Conservation (phyloP, 2,797 vertebrate genomes). For the Leuciscus waleckii region DNA sequence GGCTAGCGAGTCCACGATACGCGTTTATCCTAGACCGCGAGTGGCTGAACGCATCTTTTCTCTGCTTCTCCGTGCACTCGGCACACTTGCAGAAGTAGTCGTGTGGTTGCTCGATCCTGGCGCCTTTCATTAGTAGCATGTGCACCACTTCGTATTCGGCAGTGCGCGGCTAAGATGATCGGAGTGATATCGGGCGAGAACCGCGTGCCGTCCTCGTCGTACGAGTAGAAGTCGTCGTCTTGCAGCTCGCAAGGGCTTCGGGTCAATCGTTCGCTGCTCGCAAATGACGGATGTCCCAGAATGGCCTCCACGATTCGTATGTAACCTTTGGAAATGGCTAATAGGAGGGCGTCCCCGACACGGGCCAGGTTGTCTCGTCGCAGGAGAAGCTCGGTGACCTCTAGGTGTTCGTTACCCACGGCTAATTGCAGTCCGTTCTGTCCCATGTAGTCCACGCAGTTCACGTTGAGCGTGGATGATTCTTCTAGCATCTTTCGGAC, state of each 20-base stretch:
- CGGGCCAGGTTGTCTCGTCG: slow-evolving; percentile 87
- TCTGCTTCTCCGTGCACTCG: slow-evolving; percentile 86
- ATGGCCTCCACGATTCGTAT: slow-evolving; percentile 89
- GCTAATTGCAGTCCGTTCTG: slow-evolving; percentile 89
- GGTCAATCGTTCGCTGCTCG: slow-evolving; percentile 81
- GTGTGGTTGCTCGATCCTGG: slow-evolving; percentile 86
- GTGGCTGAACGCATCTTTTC: slow-evolving; percentile 87
- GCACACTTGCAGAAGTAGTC: slow-evolving; percentile 90
- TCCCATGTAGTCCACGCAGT: slow-evolving; percentile 91
- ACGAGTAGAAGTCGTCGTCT: slow-evolving; percentile 90
- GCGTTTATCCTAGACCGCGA: slow-evolving; percentile 89
- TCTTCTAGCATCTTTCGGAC: slow-evolving; percentile 91
- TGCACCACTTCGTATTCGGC: slow-evolving; percentile 91
- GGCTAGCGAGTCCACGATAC: slow-evolving; percentile 87
- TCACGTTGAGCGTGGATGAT: slow-evolving; percentile 84
- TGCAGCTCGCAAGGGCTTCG: slow-evolving; percentile 86
- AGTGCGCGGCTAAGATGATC: slow-evolving; percentile 88
- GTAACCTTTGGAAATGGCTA: slow-evolving; percentile 90
- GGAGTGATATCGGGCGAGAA: slow-evolving; percentile 91
- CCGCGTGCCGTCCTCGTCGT: slow-evolving; percentile 89
- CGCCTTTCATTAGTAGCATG: slow-evolving; percentile 86
- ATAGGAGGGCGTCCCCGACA: slow-evolving; percentile 87
- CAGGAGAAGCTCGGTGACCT: slow-evolving; percentile 87
- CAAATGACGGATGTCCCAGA: slow-evolving; percentile 86
- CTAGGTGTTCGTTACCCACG: slow-evolving; percentile 89